Evolutionary conservation across 2,888 invertebrate species (phyloP), one percentile per base, ranked within the genome.

Genomic region (Xestia rhomboidea): DNA sequence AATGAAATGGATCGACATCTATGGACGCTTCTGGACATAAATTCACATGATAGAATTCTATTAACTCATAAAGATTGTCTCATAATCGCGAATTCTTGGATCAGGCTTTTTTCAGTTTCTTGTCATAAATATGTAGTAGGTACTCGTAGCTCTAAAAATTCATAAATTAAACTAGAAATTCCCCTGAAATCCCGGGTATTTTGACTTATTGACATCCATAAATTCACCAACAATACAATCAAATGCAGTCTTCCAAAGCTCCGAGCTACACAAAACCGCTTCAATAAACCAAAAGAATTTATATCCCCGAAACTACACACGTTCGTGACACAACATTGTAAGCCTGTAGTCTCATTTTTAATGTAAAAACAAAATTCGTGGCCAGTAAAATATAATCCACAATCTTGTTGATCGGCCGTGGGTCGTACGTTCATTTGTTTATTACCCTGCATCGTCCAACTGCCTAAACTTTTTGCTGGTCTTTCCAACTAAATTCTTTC

Each of bases 381-480:
- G 90, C 90, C 86, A 90, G 89, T 93, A 89, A 93, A 93, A 91
- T 93, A 93, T 95, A 92, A 95, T 93, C 92, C 91, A 91, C 93
- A 92, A 94, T 93, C 93, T 88, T 83, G 86, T 87, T 91, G 93
- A 95, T 95, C 95, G 91, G 91, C 91, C 88, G 87, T 86, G 82
- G 89, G 88, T 91, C 93, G 94, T 96, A 95, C 92, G 91, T 95
- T 93, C 93, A 93, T 93, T 92, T 94, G 93, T 95, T 95, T 95
- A 95, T 95, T 89, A 88, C 91, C 90, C 94, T 93, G 94, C 95
- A 94, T 91, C 90, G 91, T 88, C 91, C 88, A 87, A 90, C 88
- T 76, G 87, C 86, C 89, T 88, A 85, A 86, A 82, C 82, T 85
- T 82, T 86, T 88, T 87, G 77, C 81, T 78, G 72, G 74, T 74